Evolutionary conservation across 2,113 vertebrate genomes (phyloP).

Genomic region (Pampusana beccarii): DNA sequence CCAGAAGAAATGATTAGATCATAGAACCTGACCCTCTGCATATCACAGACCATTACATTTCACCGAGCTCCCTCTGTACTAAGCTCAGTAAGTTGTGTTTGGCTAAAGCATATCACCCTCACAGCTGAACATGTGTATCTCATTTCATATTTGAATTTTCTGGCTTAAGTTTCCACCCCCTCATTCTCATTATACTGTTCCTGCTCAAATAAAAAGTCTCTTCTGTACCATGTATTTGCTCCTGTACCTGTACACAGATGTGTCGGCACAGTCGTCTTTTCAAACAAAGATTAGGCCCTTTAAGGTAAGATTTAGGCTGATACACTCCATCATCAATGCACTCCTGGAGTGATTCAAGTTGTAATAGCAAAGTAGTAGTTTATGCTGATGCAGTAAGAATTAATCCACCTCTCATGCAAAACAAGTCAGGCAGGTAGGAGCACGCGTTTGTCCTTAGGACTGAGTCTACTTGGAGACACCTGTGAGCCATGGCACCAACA

Average conservation of each 20-base stretch:
- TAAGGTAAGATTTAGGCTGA: background rate
- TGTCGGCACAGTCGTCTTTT: background rate
- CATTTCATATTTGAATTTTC: constrained; percentile 53
- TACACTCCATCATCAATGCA: background rate
- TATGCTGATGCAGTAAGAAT: background rate
- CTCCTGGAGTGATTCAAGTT: background rate
- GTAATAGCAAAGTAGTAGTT: background rate
- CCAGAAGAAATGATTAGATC: constrained; percentile 62
- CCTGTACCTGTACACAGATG: background rate
- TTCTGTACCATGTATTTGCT: background rate
- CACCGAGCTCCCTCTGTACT: background rate
- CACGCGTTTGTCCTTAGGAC: background rate
- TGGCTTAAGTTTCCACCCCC: constrained; percentile 23
- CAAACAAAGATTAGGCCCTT: background rate
- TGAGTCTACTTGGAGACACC: background rate
- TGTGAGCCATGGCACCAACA: background rate
- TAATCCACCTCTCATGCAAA: background rate
- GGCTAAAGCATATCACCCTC: constrained; percentile 45
- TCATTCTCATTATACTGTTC: constrained; percentile 10
- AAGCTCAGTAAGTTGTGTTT: constrained; percentile 52
- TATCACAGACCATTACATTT: constrained; percentile 57
- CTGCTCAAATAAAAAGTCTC: constrained; percentile 13
- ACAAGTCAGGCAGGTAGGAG: background rate
- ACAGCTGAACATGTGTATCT: constrained; percentile 50
- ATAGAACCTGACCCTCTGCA: constrained; percentile 45